Evolutionary conservation across 23 tunicate genomes (phyloP).

Genomic region (Halocynthia aurantium): DNA sequence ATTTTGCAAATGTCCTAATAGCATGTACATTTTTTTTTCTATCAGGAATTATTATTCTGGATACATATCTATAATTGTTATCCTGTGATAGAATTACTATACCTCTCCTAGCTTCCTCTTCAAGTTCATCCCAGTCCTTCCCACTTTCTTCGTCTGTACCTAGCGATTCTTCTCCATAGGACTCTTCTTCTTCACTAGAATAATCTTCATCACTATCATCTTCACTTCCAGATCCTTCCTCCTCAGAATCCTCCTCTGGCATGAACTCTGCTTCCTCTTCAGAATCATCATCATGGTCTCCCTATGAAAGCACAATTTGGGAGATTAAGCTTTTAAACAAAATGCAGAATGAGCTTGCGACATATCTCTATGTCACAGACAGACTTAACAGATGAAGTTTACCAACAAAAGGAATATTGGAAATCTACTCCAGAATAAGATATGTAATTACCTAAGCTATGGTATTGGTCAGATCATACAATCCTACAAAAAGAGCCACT

Average conservation of each 20-base stretch:
- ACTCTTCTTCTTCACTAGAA: conserved; percentile 68
- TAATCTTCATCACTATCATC: conserved; percentile 92
- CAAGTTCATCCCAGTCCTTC: conserved; percentile 97
- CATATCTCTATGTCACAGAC: no score
- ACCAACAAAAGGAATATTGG: no score
- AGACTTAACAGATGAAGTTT: no score
- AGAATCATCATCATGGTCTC: conserved; percentile 41
- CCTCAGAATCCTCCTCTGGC: conserved; percentile 42
- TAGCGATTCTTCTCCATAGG: conserved; percentile 44
- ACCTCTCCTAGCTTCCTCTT: conserved; percentile 92
- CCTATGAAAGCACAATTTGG: neutral
- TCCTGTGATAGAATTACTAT: neutral
- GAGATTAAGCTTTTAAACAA: no score
- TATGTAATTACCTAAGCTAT: no score
- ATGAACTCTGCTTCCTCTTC: conserved; percentile 78
- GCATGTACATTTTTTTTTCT: no score
- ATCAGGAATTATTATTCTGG: no score
- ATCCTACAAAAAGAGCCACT: conserved; percentile 5
- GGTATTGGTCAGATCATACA: neutral
- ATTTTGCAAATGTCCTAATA: no score
- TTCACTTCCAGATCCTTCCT: conserved; percentile 24
- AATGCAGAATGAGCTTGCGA: no score
- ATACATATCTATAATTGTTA: no score
- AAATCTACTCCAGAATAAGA: no score
- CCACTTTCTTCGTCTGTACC: conserved; percentile 91